phyloP scores from a whole-genome alignment of 23 tunicate genomes.

The Ciona savignyi region DNA sequence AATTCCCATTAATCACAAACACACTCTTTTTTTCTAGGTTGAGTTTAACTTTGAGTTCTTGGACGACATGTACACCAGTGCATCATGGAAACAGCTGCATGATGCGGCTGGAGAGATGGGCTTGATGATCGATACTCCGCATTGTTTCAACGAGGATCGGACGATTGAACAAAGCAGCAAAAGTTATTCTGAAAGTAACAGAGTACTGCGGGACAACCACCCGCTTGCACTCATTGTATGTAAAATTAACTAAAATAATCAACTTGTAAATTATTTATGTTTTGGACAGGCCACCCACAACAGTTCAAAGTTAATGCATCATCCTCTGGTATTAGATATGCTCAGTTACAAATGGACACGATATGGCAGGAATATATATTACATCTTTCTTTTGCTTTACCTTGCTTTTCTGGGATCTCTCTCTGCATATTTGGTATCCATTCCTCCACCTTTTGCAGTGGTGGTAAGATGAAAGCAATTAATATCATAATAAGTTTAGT shows the following conservation, averaged over 20 bases:
- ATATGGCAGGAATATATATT: slow-evolving; percentile 32
- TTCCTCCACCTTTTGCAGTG: slow-evolving; percentile 26
- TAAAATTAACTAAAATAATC: background rate
- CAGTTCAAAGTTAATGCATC: slow-evolving; percentile 7
- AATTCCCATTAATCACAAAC: no score
- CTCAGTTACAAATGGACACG: slow-evolving; percentile 30
- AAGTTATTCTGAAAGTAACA: slow-evolving; percentile 5
- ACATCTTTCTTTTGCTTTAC: slow-evolving; percentile 12
- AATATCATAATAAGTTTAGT: no score
- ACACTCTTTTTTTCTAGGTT: no score
- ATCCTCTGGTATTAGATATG: slow-evolving; percentile 17
- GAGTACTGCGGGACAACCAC: slow-evolving; percentile 11
- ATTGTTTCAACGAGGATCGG: slow-evolving; percentile 13
- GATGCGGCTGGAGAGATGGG: slow-evolving; percentile 3
- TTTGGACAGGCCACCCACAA: background rate
- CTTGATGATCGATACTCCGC: background rate
- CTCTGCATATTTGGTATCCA: slow-evolving; percentile 8
- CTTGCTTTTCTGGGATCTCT: slow-evolving; percentile 3
- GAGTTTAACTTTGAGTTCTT: slow-evolving; percentile 31
- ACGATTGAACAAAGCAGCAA: background rate
- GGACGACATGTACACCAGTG: slow-evolving; percentile 25
- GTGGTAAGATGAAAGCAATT: slow-evolving; percentile 9
- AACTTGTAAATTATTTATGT: background rate
- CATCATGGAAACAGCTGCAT: slow-evolving; percentile 17
- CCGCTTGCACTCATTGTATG: slow-evolving; percentile 22